phyloP scores from a whole-genome alignment of 2,113 vertebrate genomes.

The Ornithorhynchus anatinus region DNA sequence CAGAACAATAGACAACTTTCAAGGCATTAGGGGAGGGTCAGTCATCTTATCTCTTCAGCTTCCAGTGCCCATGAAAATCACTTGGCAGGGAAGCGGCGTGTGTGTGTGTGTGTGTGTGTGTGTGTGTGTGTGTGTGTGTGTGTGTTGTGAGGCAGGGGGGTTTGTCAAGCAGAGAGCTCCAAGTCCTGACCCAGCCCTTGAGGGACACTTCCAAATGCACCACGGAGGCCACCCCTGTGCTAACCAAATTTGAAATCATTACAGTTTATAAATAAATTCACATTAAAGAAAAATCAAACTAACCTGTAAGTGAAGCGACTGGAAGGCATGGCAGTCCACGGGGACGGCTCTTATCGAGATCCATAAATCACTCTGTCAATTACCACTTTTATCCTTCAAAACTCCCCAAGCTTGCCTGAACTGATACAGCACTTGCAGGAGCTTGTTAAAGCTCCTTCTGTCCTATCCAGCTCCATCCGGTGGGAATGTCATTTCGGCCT shows the following conservation, averaged over 20 bases:
- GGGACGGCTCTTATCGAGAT: constrained; percentile 3
- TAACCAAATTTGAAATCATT: constrained; percentile 12
- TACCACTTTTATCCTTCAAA: not conserved
- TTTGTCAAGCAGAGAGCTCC: too few relatives aligned
- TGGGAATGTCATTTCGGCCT: too few relatives aligned
- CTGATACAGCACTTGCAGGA: not conserved
- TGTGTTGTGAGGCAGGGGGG: too few relatives aligned
- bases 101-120: too few relatives aligned
- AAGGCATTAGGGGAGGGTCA: too few relatives aligned
- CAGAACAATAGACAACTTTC: constrained; percentile 1
- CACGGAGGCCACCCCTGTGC: not conserved
- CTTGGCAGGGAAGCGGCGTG: too few relatives aligned
- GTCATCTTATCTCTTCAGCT: too few relatives aligned
- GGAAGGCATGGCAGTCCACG: constrained; percentile 10
- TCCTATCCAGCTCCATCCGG: not conserved
- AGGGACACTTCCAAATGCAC: constrained; percentile 23
- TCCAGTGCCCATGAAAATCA: too few relatives aligned
- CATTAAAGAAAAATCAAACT: not conserved
- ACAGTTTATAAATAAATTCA: not conserved
- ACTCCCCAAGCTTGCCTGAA: not conserved
- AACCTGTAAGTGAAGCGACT: not conserved
- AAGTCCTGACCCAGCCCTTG: too few relatives aligned
- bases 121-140: too few relatives aligned
- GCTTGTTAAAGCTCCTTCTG: not conserved
- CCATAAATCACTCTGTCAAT: constrained; percentile 18